These are phyloP conservation scores for Drosophila auraria DNA, from an alignment of 1,140 invertebrate species.

Conservation along the genomic window DNA sequence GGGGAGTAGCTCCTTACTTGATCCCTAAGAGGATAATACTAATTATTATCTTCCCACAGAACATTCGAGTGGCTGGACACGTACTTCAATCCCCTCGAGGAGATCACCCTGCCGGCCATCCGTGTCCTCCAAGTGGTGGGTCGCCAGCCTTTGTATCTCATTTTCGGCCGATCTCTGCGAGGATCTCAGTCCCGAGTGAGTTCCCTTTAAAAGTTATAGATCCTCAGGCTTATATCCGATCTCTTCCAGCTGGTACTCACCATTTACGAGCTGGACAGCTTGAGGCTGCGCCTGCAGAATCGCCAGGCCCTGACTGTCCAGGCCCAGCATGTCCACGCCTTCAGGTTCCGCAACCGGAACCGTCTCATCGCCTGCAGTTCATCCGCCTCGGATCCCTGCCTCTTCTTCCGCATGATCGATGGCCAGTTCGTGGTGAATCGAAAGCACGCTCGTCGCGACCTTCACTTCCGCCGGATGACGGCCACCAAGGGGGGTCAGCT, in stretches of 20 bases:
- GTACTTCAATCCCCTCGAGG: constrained; percentile 75
- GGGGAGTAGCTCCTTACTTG: neutral
- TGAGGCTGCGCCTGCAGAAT: constrained; percentile 36
- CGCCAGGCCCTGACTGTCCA: constrained; percentile 67
- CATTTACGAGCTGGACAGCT: constrained; percentile 52
- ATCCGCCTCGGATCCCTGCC: constrained; percentile 4
- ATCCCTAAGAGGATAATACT: no score
- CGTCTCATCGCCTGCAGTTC: constrained; percentile 61
- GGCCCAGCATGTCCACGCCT: constrained; percentile 42
- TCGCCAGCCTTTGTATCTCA: constrained; percentile 50
- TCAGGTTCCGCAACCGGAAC: constrained; percentile 63
- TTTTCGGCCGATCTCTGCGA: constrained; percentile 57
- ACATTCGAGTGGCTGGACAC: constrained; percentile 77
- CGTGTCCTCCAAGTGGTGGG: constrained; percentile 64
- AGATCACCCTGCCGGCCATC: constrained; percentile 62
- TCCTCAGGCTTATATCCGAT: neutral
- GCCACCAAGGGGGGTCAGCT: constrained; percentile 48
- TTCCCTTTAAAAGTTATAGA: no score
- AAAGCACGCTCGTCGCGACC: constrained; percentile 48
- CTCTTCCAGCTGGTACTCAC: constrained; percentile 57
- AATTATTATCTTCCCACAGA: constrained; percentile 20
- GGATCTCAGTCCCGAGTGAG: constrained; percentile 61
- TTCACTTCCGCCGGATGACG: constrained; percentile 52
- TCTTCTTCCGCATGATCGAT: constrained; percentile 72
- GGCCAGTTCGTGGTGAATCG: constrained; percentile 65